A percentile compares a stretch with the other conserved stretches of the same genome.
Evolutionary conservation across 1,140 invertebrate genomes (phyloP).

Genomic region (Aphaenogaster floridana): DNA sequence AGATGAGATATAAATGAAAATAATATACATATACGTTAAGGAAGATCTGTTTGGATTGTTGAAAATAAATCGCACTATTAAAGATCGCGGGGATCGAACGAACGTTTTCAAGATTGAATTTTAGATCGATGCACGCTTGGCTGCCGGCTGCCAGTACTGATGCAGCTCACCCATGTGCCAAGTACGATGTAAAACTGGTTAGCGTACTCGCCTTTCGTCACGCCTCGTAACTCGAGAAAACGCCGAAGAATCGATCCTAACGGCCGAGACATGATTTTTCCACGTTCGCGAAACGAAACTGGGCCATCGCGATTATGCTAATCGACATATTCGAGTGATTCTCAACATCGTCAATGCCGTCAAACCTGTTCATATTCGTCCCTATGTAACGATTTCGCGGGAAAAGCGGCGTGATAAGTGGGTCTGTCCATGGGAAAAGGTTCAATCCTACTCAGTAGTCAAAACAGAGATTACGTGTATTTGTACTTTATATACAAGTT

Average conservation of each 20-base stretch:
- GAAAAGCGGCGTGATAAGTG: not conserved
- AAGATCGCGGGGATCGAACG: constrained; percentile 1
- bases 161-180: constrained; percentile 51
- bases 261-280: constrained; percentile 76
- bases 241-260: constrained; percentile 73
- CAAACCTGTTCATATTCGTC: not conserved
- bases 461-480: not conserved
- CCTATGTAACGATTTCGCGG: not conserved
- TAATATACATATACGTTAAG: not conserved
- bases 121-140: constrained; percentile 33
- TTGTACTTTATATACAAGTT: not conserved
- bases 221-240: constrained; percentile 76
- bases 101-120: constrained; percentile 54
- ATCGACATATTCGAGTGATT: constrained; percentile 37
- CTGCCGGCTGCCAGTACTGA: constrained; percentile 22
- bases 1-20: not conserved
- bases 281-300: constrained; percentile 62
- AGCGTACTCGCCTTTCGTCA: constrained; percentile 64
- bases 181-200: constrained; percentile 68
- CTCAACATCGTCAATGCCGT: not conserved
- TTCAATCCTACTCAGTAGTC: not conserved
- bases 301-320: constrained; percentile 55
- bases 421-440: not conserved
- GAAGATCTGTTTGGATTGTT: not conserved
- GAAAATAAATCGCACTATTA: not conserved